Percentiles rank a stretch among this genome's conserved stretches.
phyloP scores from a whole-genome alignment of 2,888 invertebrate genomes.

The Lasioglossum pauxillum region DNA sequence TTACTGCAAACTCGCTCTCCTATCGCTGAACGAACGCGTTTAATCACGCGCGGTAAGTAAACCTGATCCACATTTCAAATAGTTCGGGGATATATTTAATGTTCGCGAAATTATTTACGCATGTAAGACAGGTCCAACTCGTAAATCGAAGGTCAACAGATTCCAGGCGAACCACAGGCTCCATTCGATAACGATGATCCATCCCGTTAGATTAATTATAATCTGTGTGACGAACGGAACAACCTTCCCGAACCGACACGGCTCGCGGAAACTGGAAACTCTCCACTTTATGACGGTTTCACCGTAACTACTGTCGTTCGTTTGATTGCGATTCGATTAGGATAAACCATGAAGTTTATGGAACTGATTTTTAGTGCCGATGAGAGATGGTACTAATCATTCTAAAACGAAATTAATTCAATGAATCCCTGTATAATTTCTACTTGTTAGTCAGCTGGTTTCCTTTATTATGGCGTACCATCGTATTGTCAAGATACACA shows the following conservation, averaged over 20 bases:
- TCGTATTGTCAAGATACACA: too few species aligned
- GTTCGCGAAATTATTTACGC: conserved; percentile 19
- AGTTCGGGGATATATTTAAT: conserved; percentile 35
- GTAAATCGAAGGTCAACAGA: conserved; percentile 22
- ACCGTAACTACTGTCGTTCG: background rate
- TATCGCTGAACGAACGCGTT: background rate
- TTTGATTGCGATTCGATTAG: background rate
- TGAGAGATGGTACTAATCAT: background rate
- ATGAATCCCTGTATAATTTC: background rate
- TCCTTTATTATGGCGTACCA: background rate
- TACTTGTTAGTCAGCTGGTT: background rate
- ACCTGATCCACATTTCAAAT: background rate
- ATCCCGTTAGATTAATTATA: conserved; percentile 55
- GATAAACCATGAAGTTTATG: background rate
- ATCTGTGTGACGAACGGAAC: conserved; percentile 46
- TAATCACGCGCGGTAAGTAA: conserved; percentile 37
- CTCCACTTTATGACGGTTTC: conserved; percentile 33
- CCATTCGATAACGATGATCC: conserved; percentile 38
- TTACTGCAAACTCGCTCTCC: conserved; percentile 4
- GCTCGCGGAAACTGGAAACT: conserved; percentile 54
- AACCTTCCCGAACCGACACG: conserved; percentile 11
- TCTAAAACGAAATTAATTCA: background rate
- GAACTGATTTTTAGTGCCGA: background rate
- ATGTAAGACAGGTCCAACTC: conserved; percentile 2
- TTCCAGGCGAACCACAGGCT: conserved; percentile 14